Evolutionary conservation across 1,140 invertebrate genomes (phyloP), one percentile per base, ranked within the genome.

Genomic region (Bombus balteatus): DNA sequence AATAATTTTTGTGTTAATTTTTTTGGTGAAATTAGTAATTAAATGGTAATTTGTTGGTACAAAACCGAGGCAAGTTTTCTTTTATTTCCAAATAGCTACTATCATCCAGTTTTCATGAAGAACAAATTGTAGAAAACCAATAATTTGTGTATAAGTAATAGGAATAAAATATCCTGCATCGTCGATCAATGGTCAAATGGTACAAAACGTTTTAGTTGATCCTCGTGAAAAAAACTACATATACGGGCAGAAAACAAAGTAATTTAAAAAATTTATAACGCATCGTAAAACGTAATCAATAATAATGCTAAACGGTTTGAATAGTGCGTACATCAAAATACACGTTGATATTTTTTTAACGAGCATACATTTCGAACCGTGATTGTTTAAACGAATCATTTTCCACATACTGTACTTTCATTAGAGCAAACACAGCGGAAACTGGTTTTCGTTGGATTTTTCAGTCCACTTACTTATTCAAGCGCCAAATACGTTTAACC

Each of bases 401-500:
- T 57, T 28, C 32, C 47, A 57, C 73, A 25, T 13, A 12, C 1
- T 37, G 8, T 34, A 37, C 18, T 78, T 34, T 32, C 59, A 25
- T 78, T 77, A n/a, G 28, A 62, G 8, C n/a, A 4, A 13, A 10
- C 22, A 47, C 41, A 66, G 2, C n/a, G 62, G 18, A 13, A 41
- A 41, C 41, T 28, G 25, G 9, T 15, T 39, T 59, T 32, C n/a
- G 34, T 18, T 39, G 62, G 28, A 66, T 66, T 71, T 68, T 70
- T 57, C 18, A n/a, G 6, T 34, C 28, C 15, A 37, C 41, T 70
- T 70, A 78, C 71, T 83, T 78, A 83, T 83, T 77, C 74, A 78
- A 43, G 37, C 47, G 18, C 37, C 70, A 59, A 53, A 70, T 39
- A 68, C 82, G 72, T 70, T 83, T 83, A 83, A 83, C 65, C 37